Evolutionary conservation across 2,797 vertebrate species (phyloP).

Genomic region (Hypotaenidia okinawae): DNA sequence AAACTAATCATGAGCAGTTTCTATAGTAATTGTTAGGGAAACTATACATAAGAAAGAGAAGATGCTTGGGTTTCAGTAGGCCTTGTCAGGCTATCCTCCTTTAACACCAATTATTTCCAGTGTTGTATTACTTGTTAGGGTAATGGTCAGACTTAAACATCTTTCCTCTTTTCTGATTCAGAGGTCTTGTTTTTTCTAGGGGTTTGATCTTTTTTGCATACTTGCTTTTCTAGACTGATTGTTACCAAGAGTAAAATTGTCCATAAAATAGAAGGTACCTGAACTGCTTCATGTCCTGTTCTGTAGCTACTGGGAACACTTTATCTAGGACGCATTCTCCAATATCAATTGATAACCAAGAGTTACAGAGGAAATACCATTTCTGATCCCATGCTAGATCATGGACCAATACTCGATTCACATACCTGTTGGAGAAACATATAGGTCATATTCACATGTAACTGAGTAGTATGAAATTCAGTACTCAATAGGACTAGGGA

Average conservation of each 20-base stretch:
- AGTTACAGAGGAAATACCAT: slow-evolving; percentile 95
- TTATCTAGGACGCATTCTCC: slow-evolving; percentile 91
- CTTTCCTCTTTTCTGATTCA: background rate
- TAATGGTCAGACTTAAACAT: background rate
- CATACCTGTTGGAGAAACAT: slow-evolving; percentile 82
- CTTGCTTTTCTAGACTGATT: background rate
- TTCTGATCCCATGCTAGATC: slow-evolving; percentile 87
- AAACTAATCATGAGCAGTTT: background rate
- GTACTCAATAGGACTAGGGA: background rate
- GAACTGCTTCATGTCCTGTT: slow-evolving; percentile 90
- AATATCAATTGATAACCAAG: slow-evolving; percentile 91
- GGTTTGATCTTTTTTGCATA: background rate
- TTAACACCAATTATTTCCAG: background rate
- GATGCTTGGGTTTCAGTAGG: background rate
- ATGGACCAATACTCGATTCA: slow-evolving; percentile 89
- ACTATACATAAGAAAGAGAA: background rate
- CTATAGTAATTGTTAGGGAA: background rate
- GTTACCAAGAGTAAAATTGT: background rate
- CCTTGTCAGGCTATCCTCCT: background rate
- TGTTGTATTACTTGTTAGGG: background rate
- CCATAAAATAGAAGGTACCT: slow-evolving; percentile 77
- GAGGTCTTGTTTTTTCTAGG: background rate
- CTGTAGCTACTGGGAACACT: slow-evolving; percentile 89
- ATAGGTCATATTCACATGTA: background rate
- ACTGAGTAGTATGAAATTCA: background rate